Base-by-base conservation (phyloP, 2,888 invertebrate genomes). In the Marronus borbonicus region DNA sequence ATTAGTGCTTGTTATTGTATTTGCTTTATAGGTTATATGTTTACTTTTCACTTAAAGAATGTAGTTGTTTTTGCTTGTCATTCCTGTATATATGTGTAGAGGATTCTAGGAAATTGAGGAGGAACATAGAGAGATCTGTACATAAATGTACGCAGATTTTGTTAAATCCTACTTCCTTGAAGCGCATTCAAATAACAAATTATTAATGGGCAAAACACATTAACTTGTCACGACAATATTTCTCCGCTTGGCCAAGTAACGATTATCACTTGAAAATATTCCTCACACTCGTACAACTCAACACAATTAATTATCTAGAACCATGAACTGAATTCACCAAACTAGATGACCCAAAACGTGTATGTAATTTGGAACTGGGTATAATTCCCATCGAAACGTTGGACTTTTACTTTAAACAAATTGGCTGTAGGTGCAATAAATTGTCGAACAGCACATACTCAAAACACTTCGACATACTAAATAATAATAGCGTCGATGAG, bases 381-480 rank as follows among this genome's bases (percentile, higher is more conserved):
- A 12, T 14, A 49, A 44, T 74, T 74, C 72, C 44, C 72, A 74
- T 74, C 72, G 24, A 58, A 74, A 44, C 39, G 20, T 31, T 60
- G 39, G 12, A 39, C 44, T 31, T 44, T 60, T 20, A 60, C 44
- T 44, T 44, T 74, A 74, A 74, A 74, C 17, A 50, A 49, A 24
- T 10, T 66, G 60, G 60, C 52, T 8, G 3, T 55, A 55, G 52
- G 12, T 4, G 52, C 52, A n/a, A 65, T 65, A 36, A 36, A 65
- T 65, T 36, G 12, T 36, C 65, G 39, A 39, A 39, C 8, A 39
- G 39, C 39, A 39, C 7, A 39, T 39, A 72, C 39, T 60, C 12
- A 60, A 44, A 60, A 60, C 60, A 24, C 24, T 24, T 2, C 24
- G 24, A 24, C 24, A 24, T 24, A 24, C 24, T 24, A 24, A 24